These are phyloP conservation scores for Eonycteris spelaea DNA, from an alignment of 2,113 vertebrate species.

Conservation along the genomic window DNA sequence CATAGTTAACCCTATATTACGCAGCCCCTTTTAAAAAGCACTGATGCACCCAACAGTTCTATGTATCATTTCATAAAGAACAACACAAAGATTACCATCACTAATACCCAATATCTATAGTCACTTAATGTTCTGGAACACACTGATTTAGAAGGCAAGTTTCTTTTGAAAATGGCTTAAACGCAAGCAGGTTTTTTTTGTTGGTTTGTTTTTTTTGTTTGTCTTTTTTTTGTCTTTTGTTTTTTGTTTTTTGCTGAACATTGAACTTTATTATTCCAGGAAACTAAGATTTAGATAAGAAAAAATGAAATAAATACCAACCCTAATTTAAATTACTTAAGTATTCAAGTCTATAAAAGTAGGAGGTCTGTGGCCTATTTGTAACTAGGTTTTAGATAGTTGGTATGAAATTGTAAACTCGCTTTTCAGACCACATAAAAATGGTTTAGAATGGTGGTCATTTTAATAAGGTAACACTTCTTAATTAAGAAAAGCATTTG, in stretches of 20 bases:
- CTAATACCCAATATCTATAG: conserved; percentile 83
- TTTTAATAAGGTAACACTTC: conserved; percentile 88
- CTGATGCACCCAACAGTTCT: conserved; percentile 79
- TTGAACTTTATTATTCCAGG: conserved; percentile 73
- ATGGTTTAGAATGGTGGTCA: conserved; percentile 75
- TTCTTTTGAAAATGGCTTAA: conserved; percentile 81
- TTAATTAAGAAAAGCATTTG: conserved; percentile 67
- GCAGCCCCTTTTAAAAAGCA: conserved; percentile 79
- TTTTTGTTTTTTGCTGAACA: conserved; percentile 73
- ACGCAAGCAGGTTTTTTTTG: conserved; percentile 75
- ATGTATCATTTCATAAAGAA: conserved; percentile 82
- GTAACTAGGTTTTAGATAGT: conserved; percentile 75
- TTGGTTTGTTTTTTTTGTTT: too few relatives aligned
- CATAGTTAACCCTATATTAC: conserved; percentile 78
- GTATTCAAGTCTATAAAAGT: conserved; percentile 84
- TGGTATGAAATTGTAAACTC: conserved; percentile 81
- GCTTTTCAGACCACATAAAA: conserved; percentile 72
- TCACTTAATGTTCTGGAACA: conserved; percentile 85
- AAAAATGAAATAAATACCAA: conserved; percentile 79
- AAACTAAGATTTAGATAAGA: conserved; percentile 77
- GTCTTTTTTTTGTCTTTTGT: not conserved
- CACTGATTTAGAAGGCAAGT: conserved; percentile 83
- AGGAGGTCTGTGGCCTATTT: conserved; percentile 81
- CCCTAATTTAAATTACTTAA: conserved; percentile 78
- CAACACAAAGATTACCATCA: conserved; percentile 86